A percentile compares a stretch with the other conserved stretches of the same genome.
phyloP scores from a whole-genome alignment of 2,888 invertebrate genomes.

The Tridacna crocea region DNA sequence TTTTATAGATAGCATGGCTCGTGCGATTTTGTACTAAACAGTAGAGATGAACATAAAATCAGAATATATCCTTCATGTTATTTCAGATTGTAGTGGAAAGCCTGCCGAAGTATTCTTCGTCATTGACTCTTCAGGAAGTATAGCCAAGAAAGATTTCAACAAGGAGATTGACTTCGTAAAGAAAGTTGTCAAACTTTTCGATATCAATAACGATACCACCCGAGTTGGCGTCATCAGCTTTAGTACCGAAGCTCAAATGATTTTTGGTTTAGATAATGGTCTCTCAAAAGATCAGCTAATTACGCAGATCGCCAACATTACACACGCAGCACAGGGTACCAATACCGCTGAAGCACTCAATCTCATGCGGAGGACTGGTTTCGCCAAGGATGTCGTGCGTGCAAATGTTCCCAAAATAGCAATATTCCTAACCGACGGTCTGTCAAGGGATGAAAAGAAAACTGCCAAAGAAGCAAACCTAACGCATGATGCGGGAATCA shows the following conservation, averaged over 20 bases:
- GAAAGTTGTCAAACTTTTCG: slow-evolving; percentile 66
- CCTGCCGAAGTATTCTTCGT: slow-evolving; percentile 71
- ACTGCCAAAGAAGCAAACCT: slow-evolving; percentile 70
- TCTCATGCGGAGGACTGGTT: slow-evolving; percentile 64
- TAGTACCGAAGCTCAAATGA: slow-evolving; percentile 59
- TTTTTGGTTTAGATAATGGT: slow-evolving; percentile 60
- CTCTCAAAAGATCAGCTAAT: slow-evolving; percentile 54
- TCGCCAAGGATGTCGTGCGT: slow-evolving; percentile 53
- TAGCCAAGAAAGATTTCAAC: slow-evolving; percentile 73
- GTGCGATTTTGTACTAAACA: too few species aligned
- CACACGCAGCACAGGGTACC: slow-evolving; percentile 66
- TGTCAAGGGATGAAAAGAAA: slow-evolving; percentile 67
- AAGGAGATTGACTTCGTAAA: slow-evolving; percentile 70
- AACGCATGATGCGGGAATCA: slow-evolving; percentile 69
- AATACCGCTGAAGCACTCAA: slow-evolving; percentile 69
- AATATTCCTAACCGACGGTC: slow-evolving; percentile 78
- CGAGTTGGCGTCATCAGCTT: slow-evolving; percentile 70
- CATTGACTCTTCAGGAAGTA: slow-evolving; percentile 74
- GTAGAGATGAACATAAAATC: too few species aligned
- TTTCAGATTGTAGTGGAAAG: slow-evolving; percentile 71
- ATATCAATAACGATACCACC: slow-evolving; percentile 64
- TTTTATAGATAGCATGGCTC: too few species aligned
- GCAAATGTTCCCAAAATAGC: slow-evolving; percentile 70
- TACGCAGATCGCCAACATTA: slow-evolving; percentile 48
- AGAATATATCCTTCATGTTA: neutral